Base-by-base conservation (phyloP, 2,888 invertebrate species). In the Folsomia candida region DNA sequence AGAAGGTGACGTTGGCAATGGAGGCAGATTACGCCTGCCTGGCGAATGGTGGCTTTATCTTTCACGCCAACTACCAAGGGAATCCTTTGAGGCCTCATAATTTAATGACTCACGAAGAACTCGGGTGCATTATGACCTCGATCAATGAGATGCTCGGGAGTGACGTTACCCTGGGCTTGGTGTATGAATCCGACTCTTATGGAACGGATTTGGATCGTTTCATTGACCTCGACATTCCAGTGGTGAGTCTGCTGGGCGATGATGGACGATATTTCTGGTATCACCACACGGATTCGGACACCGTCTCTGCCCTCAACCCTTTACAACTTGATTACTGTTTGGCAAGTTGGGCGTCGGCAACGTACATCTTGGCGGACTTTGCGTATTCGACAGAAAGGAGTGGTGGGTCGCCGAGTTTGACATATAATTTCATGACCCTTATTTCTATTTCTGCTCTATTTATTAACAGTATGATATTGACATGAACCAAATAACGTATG, bases 11-110 rank as follows among this genome's bases (percentile, higher is more conserved):
- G 81, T 87, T 91, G 61, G 88, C 91, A 0, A 89, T 93, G 88
- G 93, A 93, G 84, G 91, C 92, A 0, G 93, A 93, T 81, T 87
- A 87, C 80, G 93, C 93, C 4, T 91, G 91, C 1, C 92, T 92
- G 80, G 86, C 86, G n/a, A 91, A 92, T 0, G 81, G 85, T 4
- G 93, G 92, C 14, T n/a, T n/a, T n/a, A n/a, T n/a, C n/a, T n/a
- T n/a, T n/a, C n/a, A n/a, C n/a, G n/a, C n/a, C n/a, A n/a, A n/a
- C n/a, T n/a, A n/a, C n/a, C n/a, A n/a, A n/a, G n/a, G n/a, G n/a
- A n/a, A n/a, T n/a, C n/a, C n/a, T n/a, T n/a, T n/a, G n/a, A n/a
- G n/a, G n/a, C n/a, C n/a, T n/a, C 83, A 87, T 74, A 88, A 89
- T 84, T 84, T 92, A 24, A 68, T 72, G 22, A 59, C 68, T 9